phyloP scores from a whole-genome alignment of 2,797 vertebrate species.

The Steatocranus sp. region DNA sequence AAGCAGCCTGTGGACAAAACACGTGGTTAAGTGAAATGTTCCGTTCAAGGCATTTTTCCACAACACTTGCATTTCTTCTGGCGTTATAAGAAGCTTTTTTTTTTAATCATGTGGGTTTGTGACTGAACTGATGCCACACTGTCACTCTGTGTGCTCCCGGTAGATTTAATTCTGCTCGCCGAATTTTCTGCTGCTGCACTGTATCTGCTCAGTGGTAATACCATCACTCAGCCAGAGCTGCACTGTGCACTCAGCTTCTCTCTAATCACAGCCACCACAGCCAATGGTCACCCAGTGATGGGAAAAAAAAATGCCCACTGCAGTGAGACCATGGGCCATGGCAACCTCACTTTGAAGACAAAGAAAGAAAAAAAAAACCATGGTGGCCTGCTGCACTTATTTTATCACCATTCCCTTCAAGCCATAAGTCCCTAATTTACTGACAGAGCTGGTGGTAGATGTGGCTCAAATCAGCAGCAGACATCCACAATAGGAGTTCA shows the following conservation, averaged over 20 bases:
- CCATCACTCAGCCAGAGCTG: slow-evolving; percentile 56
- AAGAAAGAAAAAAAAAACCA: neutral
- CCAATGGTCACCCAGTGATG: slow-evolving; percentile 42
- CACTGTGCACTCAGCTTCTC: slow-evolving; percentile 40
- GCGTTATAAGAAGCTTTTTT: neutral
- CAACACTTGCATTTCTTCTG: neutral
- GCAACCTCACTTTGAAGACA: slow-evolving; percentile 33
- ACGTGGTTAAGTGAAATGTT: neutral
- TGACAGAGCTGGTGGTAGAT: neutral
- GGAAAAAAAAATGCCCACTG: slow-evolving; percentile 7
- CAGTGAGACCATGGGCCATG: slow-evolving; percentile 19
- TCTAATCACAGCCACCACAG: slow-evolving; percentile 61
- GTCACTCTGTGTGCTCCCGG: neutral
- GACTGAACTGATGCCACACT: neutral
- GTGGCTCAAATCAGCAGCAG: neutral
- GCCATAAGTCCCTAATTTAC: neutral
- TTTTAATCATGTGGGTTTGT: neutral
- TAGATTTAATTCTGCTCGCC: neutral
- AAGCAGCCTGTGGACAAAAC: slow-evolving; percentile 18
- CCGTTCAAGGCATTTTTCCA: neutral
- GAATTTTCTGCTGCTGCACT: slow-evolving; percentile 17
- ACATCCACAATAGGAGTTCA: neutral
- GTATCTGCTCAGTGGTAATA: slow-evolving; percentile 36
- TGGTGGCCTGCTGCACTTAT: neutral
- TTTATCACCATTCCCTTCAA: neutral